Base-by-base conservation (phyloP, 2,888 invertebrate species). In the Argyra leucocephala region DNA sequence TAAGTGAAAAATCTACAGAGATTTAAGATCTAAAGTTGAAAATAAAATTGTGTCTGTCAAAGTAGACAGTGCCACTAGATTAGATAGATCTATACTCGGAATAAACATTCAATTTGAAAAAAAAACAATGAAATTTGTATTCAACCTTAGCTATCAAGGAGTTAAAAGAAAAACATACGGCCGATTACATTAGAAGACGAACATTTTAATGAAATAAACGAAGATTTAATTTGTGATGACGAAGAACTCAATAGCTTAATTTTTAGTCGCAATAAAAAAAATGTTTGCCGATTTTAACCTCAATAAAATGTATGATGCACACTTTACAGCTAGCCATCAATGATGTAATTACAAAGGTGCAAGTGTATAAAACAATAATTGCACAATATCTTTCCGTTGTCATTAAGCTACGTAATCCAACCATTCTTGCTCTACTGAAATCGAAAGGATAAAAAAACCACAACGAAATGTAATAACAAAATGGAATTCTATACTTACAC, bases 81-180 rank as follows among this genome's bases (percentile, higher is more conserved):
- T 63, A 57, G 63, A 63, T 57, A 63, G 63, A 57, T 63, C 63
- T 63, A 57, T 63, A 63, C 48, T 63, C 37, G 24, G 63, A 22
- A 23, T 23, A 22, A 63, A 63, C 22, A 63, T 63, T 23, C 63
- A 63, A 57, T 63, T 63, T 63, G 63, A 48, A 23, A 63, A 63
- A 26, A 26, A 18, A 24, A 57, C 22, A 62, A 37, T 62, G 22
- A 36, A 37, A 62, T 62, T 60, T 60, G 60, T 24, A 60, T 23
- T 60, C 22, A 60, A 60, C 60, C 12, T 24, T 60, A 23, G 60
- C 60, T 60, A 23, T 60, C 22, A 36, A 61, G 31, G 31, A 21
- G 57, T 57, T 57, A 57, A 57, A 3, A 57, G 57, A 57, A 57
- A 57, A 57, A 57, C 57, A 57, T 57, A 57, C 57, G 57, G 57